Base-by-base conservation (phyloP, 2,888 invertebrate species). In the Zaprionus bogoriensis region DNA sequence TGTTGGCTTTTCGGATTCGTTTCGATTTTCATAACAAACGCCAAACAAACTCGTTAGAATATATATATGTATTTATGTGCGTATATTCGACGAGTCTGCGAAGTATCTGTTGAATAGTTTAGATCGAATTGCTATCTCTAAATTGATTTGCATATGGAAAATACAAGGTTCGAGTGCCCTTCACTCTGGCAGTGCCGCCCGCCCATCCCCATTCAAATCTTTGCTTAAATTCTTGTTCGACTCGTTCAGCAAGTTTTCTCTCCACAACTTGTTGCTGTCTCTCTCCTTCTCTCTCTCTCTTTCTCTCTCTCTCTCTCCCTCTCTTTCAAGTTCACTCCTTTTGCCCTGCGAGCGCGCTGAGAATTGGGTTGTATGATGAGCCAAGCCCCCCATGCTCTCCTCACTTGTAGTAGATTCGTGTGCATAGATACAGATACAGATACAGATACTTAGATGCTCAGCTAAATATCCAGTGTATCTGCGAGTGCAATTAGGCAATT, bases 401-500 rank as follows among this genome's bases (percentile, higher is more conserved):
- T n/a, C n/a, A n/a, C n/a, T 19, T 28, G 38, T 19, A 45, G 32
- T 9, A 36, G 38, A 30, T 62, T 61, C 36, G 53, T 41, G 14
- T 32, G 14, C 14, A 17, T 36, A 17, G 32, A 36, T 36, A 36
- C 30, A 30, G 4, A 7, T 32, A 7, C 14, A 32, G 10, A 32
- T 32, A 12, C 30, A 30, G 30, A 30, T 30, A 30, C 30, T 2
- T 55, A 30, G 12, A 19, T 54, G n/a, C n/a, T n/a, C n/a, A n/a
- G n/a, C n/a, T n/a, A n/a, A n/a, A 39, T 39, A 52, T n/a, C n/a
- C 51, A 47, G 41, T 28, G 42, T 52, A 46, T 39, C 61, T 69
- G 53, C 38, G 61, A 53, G 55, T 61, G 61, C 66, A 74, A 74
- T 74, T 74, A 74, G 66, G 42, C 70, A 73, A 67, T 73, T 74